These are phyloP conservation scores for Peromyscus californicus DNA, from an alignment of 2,113 vertebrate species.

Conservation along the genomic window DNA sequence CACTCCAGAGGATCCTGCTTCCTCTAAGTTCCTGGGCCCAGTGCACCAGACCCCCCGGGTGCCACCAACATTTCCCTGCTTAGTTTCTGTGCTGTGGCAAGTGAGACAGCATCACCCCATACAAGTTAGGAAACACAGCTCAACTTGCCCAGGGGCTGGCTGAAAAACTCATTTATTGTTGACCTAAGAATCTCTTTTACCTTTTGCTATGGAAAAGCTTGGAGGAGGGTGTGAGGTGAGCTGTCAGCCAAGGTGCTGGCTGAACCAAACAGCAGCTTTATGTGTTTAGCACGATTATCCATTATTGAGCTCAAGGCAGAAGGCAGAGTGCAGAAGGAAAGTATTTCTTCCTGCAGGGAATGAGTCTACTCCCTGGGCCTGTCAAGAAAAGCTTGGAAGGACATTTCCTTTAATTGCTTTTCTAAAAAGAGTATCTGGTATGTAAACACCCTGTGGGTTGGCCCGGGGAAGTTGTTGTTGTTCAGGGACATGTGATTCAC, in stretches of 20 bases:
- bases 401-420: slow-evolving; percentile 66
- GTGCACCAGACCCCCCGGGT: neutral
- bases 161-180: slow-evolving; percentile 53
- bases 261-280: neutral
- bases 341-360: slow-evolving; percentile 43
- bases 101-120: neutral
- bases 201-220: slow-evolving; percentile 57
- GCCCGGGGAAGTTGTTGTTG: neutral
- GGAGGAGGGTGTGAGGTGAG: slow-evolving; percentile 6
- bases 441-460: slow-evolving; percentile 57
- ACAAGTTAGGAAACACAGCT: neutral
- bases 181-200: slow-evolving; percentile 55
- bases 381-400: slow-evolving; percentile 32
- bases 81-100: neutral
- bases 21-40: neutral
- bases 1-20: neutral
- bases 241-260: slow-evolving; percentile 22
- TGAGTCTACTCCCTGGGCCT: slow-evolving; percentile 32
- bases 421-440: slow-evolving; percentile 61
- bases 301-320: neutral
- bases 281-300: neutral
- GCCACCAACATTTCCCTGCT: neutral
- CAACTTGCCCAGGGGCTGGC: slow-evolving; percentile 37
- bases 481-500: slow-evolving; percentile 49
- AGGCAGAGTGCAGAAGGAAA: slow-evolving; percentile 56